Conservation (phyloP, 2,113 vertebrate genomes). For the Pimephales promelas region DNA sequence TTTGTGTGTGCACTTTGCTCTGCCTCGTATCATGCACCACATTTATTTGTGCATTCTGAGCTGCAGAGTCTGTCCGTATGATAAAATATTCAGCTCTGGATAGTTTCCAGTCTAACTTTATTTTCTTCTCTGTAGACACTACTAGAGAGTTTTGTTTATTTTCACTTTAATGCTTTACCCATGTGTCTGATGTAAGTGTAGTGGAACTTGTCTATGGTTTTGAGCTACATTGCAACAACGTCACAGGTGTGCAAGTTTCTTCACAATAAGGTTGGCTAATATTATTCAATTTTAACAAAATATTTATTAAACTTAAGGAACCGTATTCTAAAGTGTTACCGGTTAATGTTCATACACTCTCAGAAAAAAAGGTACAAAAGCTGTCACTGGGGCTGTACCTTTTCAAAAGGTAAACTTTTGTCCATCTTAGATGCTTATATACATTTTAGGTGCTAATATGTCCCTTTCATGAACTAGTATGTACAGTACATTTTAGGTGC, state of each 20-base stretch:
- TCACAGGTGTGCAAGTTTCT: too few species aligned
- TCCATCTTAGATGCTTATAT: too few species aligned
- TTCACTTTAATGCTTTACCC: background rate
- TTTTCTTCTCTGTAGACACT: background rate
- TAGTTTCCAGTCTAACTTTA: background rate
- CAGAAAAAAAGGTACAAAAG: too few species aligned
- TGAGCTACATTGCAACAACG: too few species aligned
- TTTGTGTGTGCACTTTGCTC: background rate
- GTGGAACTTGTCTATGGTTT: background rate
- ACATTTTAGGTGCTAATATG: too few species aligned
- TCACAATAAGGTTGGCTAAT: background rate
- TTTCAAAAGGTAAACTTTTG: too few species aligned
- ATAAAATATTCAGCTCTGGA: background rate
- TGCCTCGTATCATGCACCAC: background rate
- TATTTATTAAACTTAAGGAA: background rate
- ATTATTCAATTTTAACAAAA: background rate
- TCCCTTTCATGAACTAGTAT: too few species aligned
- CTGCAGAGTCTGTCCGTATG: background rate
- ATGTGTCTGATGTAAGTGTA: background rate
- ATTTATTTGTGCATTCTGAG: slow-evolving; percentile 1
- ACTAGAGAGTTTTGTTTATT: background rate
- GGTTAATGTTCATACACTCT: background rate
- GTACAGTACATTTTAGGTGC: too few species aligned
- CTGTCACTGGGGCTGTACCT: too few species aligned
- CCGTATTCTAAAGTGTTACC: too few species aligned